Evolutionary conservation across 1,140 invertebrate genomes (phyloP), one percentile per base, ranked within the genome.

Genomic region (Nasonia giraulti): DNA sequence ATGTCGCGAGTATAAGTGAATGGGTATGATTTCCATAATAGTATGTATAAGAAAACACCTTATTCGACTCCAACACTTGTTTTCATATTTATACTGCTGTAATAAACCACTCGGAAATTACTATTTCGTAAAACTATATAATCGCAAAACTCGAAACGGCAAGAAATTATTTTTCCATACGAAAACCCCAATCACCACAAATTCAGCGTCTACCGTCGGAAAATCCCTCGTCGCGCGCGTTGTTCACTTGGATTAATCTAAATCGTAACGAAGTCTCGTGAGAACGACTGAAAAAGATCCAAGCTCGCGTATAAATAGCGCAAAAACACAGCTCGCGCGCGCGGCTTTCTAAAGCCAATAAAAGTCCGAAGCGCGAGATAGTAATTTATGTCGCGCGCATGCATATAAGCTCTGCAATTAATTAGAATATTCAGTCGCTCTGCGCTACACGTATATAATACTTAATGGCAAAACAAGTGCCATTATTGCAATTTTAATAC

Each of bases 381-480:
- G 44, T 76, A 76, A 76, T 76, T 76, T 76, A 76, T 47, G 74
- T 76, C 44, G 31, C 40, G 37, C 37, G 40, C n/a, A 27, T 37
- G 44, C 44, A 50, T 11, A 50, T n/a, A 76, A 76, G 50, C 17
- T 47, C 3, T 47, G 74, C 74, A 47, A 47, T 50, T 76, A 47
- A 76, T 76, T 76, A 23, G 10, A 47, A 76, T 27, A 27, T 76
- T n/a, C 74, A 47, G 23, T 33, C 66, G 14, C 7, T 27, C 6
- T 8, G 33, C 37, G 23, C 5, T 37, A 37, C 5, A 37, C 33
- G 33, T 37, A 37, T 69, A 50, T 76, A 50, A 50, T 47, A 50
- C 44, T 76, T 44, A 47, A 47, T 76, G n/a, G 7, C 10, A 23
- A 76, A 47, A 47, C 44, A 76, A 76, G 71, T 74, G 71, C 44